These are phyloP conservation scores for Benthosema pterotum DNA, from an alignment of 2,797 vertebrate species.

Conservation along the genomic window DNA sequence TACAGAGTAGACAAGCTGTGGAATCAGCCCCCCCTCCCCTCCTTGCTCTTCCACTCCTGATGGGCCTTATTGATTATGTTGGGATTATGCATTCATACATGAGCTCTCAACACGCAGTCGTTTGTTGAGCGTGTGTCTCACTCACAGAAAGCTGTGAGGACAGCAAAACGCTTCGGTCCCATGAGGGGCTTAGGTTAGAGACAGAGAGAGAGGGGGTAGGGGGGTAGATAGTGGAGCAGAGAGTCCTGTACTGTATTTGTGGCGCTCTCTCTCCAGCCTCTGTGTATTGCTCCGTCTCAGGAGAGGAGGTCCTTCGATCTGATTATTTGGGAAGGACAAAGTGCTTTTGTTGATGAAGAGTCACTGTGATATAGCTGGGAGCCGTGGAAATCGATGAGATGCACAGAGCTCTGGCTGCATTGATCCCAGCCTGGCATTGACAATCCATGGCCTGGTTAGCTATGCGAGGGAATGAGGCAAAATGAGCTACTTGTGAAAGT, in stretches of 20 bases:
- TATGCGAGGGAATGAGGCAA: constrained; percentile 81
- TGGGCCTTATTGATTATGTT: constrained; percentile 42
- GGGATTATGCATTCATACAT: constrained; percentile 59
- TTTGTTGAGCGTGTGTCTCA: constrained; percentile 58
- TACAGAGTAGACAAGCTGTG: not conserved
- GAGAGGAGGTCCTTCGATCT: constrained; percentile 80
- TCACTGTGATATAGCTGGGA: constrained; percentile 84
- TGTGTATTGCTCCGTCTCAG: constrained; percentile 63
- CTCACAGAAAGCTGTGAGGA: constrained; percentile 48
- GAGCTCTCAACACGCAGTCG: constrained; percentile 41
- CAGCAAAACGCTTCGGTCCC: constrained; percentile 52
- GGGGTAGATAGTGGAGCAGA: not conserved
- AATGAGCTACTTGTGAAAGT: constrained; percentile 84
- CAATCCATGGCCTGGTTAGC: constrained; percentile 86
- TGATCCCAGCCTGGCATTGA: constrained; percentile 84
- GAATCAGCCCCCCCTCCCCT: constrained; percentile 4
- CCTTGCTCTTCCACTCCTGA: not conserved
- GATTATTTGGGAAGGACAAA: constrained; percentile 89
- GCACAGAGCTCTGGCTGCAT: constrained; percentile 83
- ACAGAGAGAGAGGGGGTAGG: not conserved
- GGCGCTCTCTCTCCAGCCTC: constrained; percentile 45
- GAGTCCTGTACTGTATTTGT: not conserved
- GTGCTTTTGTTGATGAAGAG: constrained; percentile 90
- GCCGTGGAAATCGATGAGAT: constrained; percentile 86
- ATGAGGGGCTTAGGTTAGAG: constrained; percentile 22